Evolutionary conservation across 2,797 vertebrate species (phyloP), one percentile per base, ranked within the genome.

Genomic region (Ctenopoma kingsleyae): DNA sequence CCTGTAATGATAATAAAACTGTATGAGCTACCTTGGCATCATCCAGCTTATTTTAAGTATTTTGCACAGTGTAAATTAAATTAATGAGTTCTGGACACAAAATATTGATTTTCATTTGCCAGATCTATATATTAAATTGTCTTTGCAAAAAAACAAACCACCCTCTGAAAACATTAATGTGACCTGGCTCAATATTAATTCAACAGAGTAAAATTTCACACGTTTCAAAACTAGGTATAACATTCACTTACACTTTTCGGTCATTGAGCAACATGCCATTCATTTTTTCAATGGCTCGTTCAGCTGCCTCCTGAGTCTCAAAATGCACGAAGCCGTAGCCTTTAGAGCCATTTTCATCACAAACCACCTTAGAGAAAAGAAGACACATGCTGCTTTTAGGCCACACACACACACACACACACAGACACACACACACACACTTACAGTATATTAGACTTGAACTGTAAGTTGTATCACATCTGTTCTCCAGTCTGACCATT

Each of bases 291-390:
- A 99, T 99, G 90, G 98, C 98, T 93, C 97, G 95, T 91, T 99
- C 98, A 30, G 98, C 98, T 32, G 97, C 97, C 91, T 99, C 97
- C 32, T 99, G 98, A 77, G 98, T 99, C 93, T 99, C 97, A 94
- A 99, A 99, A 91, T 99, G 98, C 83, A 99, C 98, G 95, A 99
- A 99, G 80, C 98, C 98, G 88, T 99, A 99, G 89, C 98, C 98
- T 91, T 98, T 99, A 61, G 98, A 99, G 83, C 98, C 98, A 92
- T 99, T 99, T 92, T 99, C 98, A 89, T 99, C 98, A 92, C 98
- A 99, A 80, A 99, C 97, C 90, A 99, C 98, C 98, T 99, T 87
- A 30, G 86, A 85, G 60, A 79, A 71, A 86, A 66, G 79, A 74
- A 47, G 81, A 32, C 27, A 74, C 80, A 63, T 85, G 81, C 80